phyloP scores from a whole-genome alignment of 2,888 invertebrate species.

The Dyspetes luteomarginatus region DNA sequence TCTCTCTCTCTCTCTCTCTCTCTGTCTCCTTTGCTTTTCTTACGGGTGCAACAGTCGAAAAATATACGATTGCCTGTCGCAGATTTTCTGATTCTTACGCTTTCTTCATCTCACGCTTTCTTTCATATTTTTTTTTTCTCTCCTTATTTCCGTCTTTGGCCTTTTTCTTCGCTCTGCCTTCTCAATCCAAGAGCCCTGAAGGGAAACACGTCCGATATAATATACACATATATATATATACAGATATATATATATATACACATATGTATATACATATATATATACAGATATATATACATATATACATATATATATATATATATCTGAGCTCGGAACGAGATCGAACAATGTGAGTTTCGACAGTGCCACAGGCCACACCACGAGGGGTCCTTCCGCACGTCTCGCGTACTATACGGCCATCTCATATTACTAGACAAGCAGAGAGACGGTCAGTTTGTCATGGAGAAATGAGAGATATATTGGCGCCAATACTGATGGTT shows the following conservation, averaged over 20 bases:
- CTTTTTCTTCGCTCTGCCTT: background rate
- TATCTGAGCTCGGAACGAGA: background rate
- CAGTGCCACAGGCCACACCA: slow-evolving; percentile 27
- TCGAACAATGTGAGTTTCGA: slow-evolving; percentile 42
- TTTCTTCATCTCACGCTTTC: slow-evolving; percentile 11
- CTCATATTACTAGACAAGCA: slow-evolving; percentile 64
- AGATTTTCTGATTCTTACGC: slow-evolving; percentile 25
- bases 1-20: background rate
- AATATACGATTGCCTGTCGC: slow-evolving; percentile 38
- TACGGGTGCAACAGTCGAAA: slow-evolving; percentile 15
- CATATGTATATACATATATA: background rate
- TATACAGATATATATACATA: background rate
- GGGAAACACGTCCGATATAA: slow-evolving; percentile 18
- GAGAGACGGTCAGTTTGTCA: slow-evolving; percentile 48
- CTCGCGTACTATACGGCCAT: slow-evolving; percentile 41
- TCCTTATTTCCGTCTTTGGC: background rate
- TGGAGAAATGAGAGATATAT: slow-evolving; percentile 59
- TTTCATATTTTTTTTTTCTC: slow-evolving; percentile 28
- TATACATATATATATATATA: background rate
- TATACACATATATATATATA: background rate
- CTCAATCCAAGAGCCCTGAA: slow-evolving; percentile 10
- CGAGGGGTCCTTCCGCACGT: slow-evolving; percentile 37
- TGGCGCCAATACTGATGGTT: slow-evolving; percentile 55
- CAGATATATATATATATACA: background rate
- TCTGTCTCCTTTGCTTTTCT: background rate